Base-by-base conservation (phyloP, 92 coral and sea anemone genomes). In the Umimayanthus chanpuru region DNA sequence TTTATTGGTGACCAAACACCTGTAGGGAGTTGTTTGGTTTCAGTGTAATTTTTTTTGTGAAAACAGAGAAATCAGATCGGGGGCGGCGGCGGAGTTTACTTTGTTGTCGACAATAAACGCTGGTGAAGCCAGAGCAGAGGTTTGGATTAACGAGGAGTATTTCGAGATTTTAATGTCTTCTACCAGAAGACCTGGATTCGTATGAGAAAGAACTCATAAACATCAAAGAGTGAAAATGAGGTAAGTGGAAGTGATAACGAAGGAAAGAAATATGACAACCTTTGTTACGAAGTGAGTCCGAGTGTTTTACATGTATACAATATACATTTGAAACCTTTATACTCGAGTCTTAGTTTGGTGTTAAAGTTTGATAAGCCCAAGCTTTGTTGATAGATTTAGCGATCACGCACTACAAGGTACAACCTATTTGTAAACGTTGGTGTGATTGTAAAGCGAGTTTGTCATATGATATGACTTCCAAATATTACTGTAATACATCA, bases 221-320 rank as follows among this genome's bases (percentile, higher is more conserved):
- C 66, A 83, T 39, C 78, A 72, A 83, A 83, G 86, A 67, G 77
- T 44, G 77, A 83, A 83, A 83, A 83, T 83, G 87, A 83, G 87
- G 87, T 83, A 47, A 83, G 77, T 53, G 20, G 20, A 53, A 53
- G 84, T 10, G 61, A 41, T 7, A 1, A 23, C 20, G 1, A 77
- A 18, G 32, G 84, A 80, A 80, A 30, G 71, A 30, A 11, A 39
- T 78, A 44, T 56, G 71, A 76, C 80, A 76, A 47, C 21, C 83
- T 80, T 80, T 80, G 84, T 80, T 80, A 80, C 71, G 30, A 29
- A 80, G 30, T 32, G 28, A 16, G 72, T 80, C 58, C 68, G 9
- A 65, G 5, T 65, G 23, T 40, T 81, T 38, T 81, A 32, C 21
- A 70, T 83, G 67, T 68, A 68, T 68, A 43, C 58, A 44, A 26